Percentiles rank a stretch among this genome's conserved stretches.
These are phyloP conservation scores for Coleophora deauratella DNA, from an alignment of 2,888 invertebrate genomes.

Conservation along the genomic window DNA sequence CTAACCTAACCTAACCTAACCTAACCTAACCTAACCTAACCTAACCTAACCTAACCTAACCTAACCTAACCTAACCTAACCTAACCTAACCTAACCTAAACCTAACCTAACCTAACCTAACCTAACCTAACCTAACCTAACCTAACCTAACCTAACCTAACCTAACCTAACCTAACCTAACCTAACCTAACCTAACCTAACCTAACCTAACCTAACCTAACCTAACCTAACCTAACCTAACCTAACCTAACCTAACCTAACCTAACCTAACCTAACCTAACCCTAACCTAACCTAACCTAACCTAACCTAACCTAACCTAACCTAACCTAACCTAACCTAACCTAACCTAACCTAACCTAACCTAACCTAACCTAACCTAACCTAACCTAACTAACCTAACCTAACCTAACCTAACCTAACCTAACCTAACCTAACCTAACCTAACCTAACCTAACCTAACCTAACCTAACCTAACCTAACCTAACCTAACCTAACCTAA, in stretches of 20 bases:
- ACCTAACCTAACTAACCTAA: slow-evolving; percentile 12
- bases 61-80: slow-evolving; percentile 14
- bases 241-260: slow-evolving; percentile 10
- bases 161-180: slow-evolving; percentile 10
- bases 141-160: slow-evolving; percentile 11
- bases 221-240: slow-evolving; percentile 10
- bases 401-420: slow-evolving; percentile 13
- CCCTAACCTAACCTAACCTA: slow-evolving; percentile 13
- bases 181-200: slow-evolving; percentile 10
- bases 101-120: slow-evolving; percentile 15
- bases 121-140: slow-evolving; percentile 13
- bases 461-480: slow-evolving; percentile 20
- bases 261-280: slow-evolving; percentile 11
- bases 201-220: slow-evolving; percentile 10
- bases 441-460: slow-evolving; percentile 12
- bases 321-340: slow-evolving; percentile 13
- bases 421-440: slow-evolving; percentile 13
- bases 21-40: slow-evolving; percentile 16
- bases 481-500: slow-evolving; percentile 22
- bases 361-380: slow-evolving; percentile 13
- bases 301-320: slow-evolving; percentile 13
- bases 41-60: slow-evolving; percentile 14
- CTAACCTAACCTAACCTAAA: slow-evolving; percentile 14
- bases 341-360: slow-evolving; percentile 13
- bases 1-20: slow-evolving; percentile 16